A percentile compares a stretch with the other conserved stretches of the same genome.
Evolutionary conservation across 2,888 invertebrate species (phyloP).

Genomic region (Bellardia pandia): DNA sequence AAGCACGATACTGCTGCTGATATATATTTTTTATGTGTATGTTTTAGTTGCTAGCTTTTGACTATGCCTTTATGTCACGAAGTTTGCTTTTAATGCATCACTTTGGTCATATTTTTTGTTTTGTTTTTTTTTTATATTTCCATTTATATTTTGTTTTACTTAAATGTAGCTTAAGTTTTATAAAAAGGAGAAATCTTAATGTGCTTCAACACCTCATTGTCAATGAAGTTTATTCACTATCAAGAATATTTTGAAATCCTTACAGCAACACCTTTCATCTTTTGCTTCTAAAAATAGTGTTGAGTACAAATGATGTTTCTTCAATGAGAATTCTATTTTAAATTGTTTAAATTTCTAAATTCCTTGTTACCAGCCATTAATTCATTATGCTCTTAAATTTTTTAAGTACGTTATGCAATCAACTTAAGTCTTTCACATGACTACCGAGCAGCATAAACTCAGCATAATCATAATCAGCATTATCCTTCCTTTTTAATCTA

Average conservation of each 20-base stretch:
- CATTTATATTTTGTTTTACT: background rate
- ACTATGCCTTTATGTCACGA: slow-evolving; percentile 39
- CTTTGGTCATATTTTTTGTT: slow-evolving; percentile 47
- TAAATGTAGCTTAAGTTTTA: slow-evolving; percentile 26
- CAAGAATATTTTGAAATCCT: background rate
- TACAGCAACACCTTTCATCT: background rate
- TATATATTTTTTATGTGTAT: background rate
- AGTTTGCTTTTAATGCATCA: slow-evolving; percentile 56
- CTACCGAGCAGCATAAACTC: no score
- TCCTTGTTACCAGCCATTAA: no score
- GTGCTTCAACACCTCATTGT: slow-evolving; percentile 58
- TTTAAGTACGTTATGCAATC: no score
- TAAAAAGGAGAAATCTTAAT: slow-evolving; percentile 45
- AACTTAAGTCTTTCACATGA: no score
- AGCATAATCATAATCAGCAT: no score
- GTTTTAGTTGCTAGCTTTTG: slow-evolving; percentile 1
- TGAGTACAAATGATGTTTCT: background rate
- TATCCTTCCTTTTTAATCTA: no score
- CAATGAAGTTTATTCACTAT: slow-evolving; percentile 47
- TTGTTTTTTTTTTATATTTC: background rate
- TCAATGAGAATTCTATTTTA: no score
- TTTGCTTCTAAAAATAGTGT: background rate
- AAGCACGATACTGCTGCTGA: background rate
- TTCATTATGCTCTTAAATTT: no score
- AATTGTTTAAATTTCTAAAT: no score